Base-by-base conservation (phyloP, 1,140 invertebrate genomes). In the Pogonomyrmex barbatus region DNA sequence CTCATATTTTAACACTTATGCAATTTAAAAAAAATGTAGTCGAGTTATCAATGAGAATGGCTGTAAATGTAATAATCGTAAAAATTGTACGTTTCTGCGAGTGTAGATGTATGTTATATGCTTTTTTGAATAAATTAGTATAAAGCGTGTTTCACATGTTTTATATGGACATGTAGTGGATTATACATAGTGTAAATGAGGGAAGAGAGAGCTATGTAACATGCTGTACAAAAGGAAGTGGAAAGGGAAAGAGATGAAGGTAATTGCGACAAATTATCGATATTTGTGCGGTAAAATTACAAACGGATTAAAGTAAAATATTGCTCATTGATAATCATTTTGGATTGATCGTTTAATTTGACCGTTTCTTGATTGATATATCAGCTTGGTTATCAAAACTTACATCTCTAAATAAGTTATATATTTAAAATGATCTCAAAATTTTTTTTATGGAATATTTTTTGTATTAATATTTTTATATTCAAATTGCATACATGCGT, bases 221-320 rank as follows among this genome's bases (percentile, higher is more conserved):
- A 10, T 14, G 39, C 47, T 36, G 42, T 24, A 42, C 9, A 47
- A 50, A 77, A 62, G 30, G n/a, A 24, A 65, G 33, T 14, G 33
- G 33, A 24, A 36, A 39, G 52, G 2, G 0, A 12, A 60, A 58
- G 24, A 52, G 12, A 30, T 33, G n/a, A 39, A 33, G 4, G 50
- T 24, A 17, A 42, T 54, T 33, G 17, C 65, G 73, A 85, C 81
- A 79, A 89, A 88, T 79, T 88, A 30, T 60, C 60, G 50, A 73
- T 87, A 88, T 60, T 85, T 63, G 87, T 30, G 50, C 39, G 52
- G 45, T 50, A 67, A 47, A 71, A 84, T 60, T 10, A 47, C 58
- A 73, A 50, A 50, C 36, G n/a, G 39, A 14, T 52, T 45, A 39
- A 81, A 14, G 56, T 24, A 45, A 82, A 71, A 79, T 45, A 45